These are phyloP conservation scores for Atta texana DNA, from an alignment of 1,140 invertebrate genomes.

Conservation along the genomic window DNA sequence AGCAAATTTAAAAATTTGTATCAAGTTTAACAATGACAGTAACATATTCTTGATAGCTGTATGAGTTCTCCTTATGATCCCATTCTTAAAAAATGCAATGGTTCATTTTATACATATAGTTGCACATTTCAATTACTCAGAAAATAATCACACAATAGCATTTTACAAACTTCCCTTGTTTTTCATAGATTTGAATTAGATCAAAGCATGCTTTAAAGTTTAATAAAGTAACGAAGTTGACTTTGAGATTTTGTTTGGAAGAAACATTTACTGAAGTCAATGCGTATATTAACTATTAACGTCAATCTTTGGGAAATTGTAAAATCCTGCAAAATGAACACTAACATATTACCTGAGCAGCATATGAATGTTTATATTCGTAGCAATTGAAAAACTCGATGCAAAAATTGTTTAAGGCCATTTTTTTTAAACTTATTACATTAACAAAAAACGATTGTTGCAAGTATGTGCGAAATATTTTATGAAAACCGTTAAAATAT, in stretches of 20 bases:
- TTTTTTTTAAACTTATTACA: too few relatives aligned
- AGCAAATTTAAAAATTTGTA: constrained; percentile 11
- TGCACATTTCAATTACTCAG: background rate
- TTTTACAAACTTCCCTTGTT: background rate
- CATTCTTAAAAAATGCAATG: background rate
- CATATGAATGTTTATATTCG: constrained; percentile 16
- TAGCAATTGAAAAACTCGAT: background rate
- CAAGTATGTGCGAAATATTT: too few relatives aligned
- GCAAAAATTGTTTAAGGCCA: too few relatives aligned
- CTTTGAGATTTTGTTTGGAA: background rate
- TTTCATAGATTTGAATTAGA: background rate
- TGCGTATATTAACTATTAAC: constrained; percentile 3
- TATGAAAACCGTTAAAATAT: too few relatives aligned
- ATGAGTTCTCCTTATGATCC: background rate
- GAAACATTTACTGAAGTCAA: constrained; percentile 6
- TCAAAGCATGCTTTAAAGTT: background rate
- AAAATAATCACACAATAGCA: background rate
- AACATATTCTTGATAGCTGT: background rate
- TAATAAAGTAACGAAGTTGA: background rate
- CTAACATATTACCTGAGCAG: constrained; percentile 1
- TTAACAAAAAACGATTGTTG: too few relatives aligned
- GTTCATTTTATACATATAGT: background rate
- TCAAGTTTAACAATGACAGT: background rate
- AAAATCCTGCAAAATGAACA: constrained; percentile 4
- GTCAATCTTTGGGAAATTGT: constrained; percentile 1